Evolutionary conservation across 2,888 invertebrate genomes (phyloP).

Genomic region (Agrochola lychnidis): DNA sequence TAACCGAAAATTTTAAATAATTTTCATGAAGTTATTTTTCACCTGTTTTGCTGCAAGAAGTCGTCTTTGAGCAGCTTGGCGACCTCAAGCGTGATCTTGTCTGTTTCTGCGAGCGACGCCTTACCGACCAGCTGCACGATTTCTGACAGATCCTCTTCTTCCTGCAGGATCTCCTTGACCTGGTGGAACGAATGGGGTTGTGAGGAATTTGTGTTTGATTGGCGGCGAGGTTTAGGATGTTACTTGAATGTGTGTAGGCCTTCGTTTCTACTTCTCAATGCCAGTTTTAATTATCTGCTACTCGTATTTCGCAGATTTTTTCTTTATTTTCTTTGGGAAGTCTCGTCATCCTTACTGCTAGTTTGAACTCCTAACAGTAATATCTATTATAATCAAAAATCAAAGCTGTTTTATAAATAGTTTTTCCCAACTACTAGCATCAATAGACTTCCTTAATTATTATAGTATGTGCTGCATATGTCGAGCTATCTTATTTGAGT

Average conservation of each 20-base stretch:
- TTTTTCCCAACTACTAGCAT: neutral
- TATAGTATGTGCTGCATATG: neutral
- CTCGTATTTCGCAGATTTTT: too few species aligned
- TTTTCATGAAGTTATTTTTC: slow-evolving; percentile 23
- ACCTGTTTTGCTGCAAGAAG: slow-evolving; percentile 99
- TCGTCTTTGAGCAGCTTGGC: slow-evolving; percentile 99
- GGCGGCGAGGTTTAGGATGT: neutral
- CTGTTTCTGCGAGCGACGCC: slow-evolving; percentile 99
- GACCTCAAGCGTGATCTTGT: slow-evolving; percentile 99
- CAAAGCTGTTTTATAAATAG: neutral
- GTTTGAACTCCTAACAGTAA: neutral
- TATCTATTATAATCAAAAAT: neutral
- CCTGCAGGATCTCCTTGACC: slow-evolving; percentile 98
- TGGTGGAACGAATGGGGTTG: neutral
- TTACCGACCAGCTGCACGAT: slow-evolving; percentile 99
- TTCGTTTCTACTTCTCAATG: neutral
- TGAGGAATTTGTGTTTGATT: neutral
- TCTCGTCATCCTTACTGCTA: neutral
- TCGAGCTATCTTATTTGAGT: slow-evolving; percentile 1
- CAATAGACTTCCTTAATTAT: neutral
- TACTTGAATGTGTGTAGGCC: neutral
- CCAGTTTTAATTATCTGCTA: neutral
- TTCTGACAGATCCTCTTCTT: slow-evolving; percentile 99
- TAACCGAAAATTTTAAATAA: too few species aligned
- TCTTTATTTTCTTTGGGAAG: neutral